A percentile compares a stretch with the other conserved stretches of the same genome.
Conservation (phyloP, 2,888 invertebrate species). For the Acleris literana region DNA sequence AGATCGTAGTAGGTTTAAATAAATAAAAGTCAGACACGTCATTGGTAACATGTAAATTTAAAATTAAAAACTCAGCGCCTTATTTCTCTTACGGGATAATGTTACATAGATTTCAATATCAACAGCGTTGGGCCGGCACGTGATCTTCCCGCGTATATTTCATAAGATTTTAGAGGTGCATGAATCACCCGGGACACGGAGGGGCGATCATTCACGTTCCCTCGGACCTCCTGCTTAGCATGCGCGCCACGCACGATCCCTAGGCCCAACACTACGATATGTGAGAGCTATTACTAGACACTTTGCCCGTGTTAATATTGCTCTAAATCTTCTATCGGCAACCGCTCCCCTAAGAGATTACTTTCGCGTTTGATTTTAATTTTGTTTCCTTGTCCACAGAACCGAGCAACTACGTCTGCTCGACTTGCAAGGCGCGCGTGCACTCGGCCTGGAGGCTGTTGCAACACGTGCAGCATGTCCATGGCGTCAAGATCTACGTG, state of each 20-base stretch:
- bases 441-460: slow-evolving; percentile 97
- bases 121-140: slow-evolving; percentile 82
- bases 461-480: slow-evolving; percentile 97
- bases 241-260: slow-evolving; percentile 73
- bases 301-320: slow-evolving; percentile 82
- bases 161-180: slow-evolving; percentile 84
- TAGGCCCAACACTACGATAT: slow-evolving; percentile 82
- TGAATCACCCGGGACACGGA: slow-evolving; percentile 82
- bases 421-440: slow-evolving; percentile 95
- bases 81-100: slow-evolving; percentile 58
- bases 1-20: not conserved
- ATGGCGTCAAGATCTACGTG: slow-evolving; percentile 96
- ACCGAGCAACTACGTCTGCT: slow-evolving; percentile 96
- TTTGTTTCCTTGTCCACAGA: slow-evolving; percentile 85
- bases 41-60: not conserved
- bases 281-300: slow-evolving; percentile 84
- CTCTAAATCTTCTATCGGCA: slow-evolving; percentile 74
- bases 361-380: slow-evolving; percentile 43
- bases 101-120: slow-evolving; percentile 83
- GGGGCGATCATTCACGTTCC: slow-evolving; percentile 80
- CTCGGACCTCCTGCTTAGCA: slow-evolving; percentile 79
- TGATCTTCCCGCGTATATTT: slow-evolving; percentile 81
- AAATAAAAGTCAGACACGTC: not conserved
- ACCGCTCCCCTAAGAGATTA: slow-evolving; percentile 52
- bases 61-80: slow-evolving; percentile 23